Base-by-base conservation (phyloP, 2,113 vertebrate species). In the Rhynchopsitta pachyrhyncha region DNA sequence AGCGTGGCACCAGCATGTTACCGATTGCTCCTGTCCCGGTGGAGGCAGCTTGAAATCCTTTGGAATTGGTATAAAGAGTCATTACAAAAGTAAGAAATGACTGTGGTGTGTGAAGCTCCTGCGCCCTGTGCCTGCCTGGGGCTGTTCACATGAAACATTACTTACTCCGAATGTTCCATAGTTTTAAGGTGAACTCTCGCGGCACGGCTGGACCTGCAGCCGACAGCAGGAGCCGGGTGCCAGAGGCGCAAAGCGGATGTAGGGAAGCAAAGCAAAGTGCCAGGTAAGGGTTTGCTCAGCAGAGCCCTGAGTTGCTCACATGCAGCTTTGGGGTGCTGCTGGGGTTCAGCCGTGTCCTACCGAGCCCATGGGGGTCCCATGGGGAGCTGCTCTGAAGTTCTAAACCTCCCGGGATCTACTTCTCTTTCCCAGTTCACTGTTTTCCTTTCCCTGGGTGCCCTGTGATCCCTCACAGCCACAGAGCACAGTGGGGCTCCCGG, bases 401-500 rank as follows among this genome's bases (percentile, higher is more conserved):
- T 7, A 7, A 49, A 70, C 33, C 63, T 8, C 28, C 19, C 1
- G 1, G 69, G 90, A 9, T 39, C 31, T 20, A 10, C 35, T 35
- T 14, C 66, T 25, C 5, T 0, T 5, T 27, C 17, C 64, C 64
- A 41, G 33, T 28, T 5, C 17, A 71, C 53, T 8, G 7, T 57
- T 59, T 41, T 29, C 64, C 84, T 77, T 55, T 66, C 62, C 57
- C 63, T 3, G 13, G 8, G 6, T 25, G 64, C 35, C 18, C 2
- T 15, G 2, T 1, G 4, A 13, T 17, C 41, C 66, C 50, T 24
- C 68, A 1, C 8, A 17, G 50, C 25, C 35, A 14, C 3, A 0
- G 3, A 9, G 7, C 28, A 1, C 46, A n/a, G 2, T 0, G 0
- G 82, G 25, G 69, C 20, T 79, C 71, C 62, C 15, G 0, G 17